Base-by-base conservation (phyloP, 2,888 invertebrate genomes). In the Gortyna flavago region DNA sequence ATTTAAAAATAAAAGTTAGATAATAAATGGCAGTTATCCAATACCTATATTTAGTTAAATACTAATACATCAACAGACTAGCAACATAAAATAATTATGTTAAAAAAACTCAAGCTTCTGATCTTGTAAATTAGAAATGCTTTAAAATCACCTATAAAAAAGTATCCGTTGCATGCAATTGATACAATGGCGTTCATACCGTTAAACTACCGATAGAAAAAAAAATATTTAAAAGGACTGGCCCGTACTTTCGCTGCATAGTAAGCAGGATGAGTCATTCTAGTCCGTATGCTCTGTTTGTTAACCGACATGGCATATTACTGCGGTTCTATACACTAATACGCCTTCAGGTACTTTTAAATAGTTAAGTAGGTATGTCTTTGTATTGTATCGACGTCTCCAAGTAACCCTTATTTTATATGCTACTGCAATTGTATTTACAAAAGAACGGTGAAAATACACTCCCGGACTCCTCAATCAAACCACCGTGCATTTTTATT, bases 201-300 rank as follows among this genome's bases (percentile, higher is more conserved):
- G 81, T 86, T 83, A 79, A 75, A 61, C 75, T 71, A 77, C 54
- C 71, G 32, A 83, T 82, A 80, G 74, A 75, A 88, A 83, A 80
- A 84, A 79, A 80, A 76, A 84, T 67, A 72, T 69, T 77, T 73
- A 84, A 84, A 84, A 84, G 86, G 79, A 82, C 77, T 66, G 72
- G 72, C 48, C 48, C 73, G 80, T 85, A 90, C 91, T 93, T 91
- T 93, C 91, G 86, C 89, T 88, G 90, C 89, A 92, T 92, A 89
- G 84, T 90, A 90, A 91, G 85, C 75, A 90, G 83, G 70, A 79
- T 94, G 93, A 93, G 79, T 94, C 94, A 94, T 84, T 29, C 67
- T 66, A 61, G 38, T 44, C 64, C 64, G 51, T 64, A 72, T 61
- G 73, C 72, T 67, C 66, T 66, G 68, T 72, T 72, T 72, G 75